Conservation (phyloP, 2,888 invertebrate species). For the Agrenia bidenticulata region DNA sequence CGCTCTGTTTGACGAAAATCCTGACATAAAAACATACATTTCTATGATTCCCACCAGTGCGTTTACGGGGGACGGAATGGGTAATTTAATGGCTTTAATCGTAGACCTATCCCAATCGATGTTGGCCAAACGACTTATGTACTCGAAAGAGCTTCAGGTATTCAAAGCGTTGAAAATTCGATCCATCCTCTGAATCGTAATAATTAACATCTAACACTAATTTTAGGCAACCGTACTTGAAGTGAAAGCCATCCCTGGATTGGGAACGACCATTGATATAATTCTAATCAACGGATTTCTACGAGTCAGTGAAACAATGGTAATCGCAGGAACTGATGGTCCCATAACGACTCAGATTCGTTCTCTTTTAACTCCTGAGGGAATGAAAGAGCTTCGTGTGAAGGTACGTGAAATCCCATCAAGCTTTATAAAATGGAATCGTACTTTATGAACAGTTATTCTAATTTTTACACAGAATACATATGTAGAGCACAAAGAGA, state of each 20-base stretch:
- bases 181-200: background rate
- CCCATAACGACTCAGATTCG: constrained; percentile 97
- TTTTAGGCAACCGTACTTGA: constrained; percentile 58
- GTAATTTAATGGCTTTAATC: constrained; percentile 90
- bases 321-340: constrained; percentile 96
- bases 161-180: background rate
- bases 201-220: background rate
- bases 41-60: constrained; percentile 98
- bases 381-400: constrained; percentile 93
- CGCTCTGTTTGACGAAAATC: constrained; percentile 92
- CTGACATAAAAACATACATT: constrained; percentile 87
- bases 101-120: constrained; percentile 89
- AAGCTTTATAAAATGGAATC: background rate
- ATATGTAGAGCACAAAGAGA: constrained; percentile 91
- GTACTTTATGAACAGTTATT: background rate
- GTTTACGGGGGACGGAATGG: constrained; percentile 97
- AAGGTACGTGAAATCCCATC: constrained; percentile 64
- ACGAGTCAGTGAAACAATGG: constrained; percentile 87
- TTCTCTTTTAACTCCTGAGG: constrained; percentile 95
- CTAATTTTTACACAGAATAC: constrained; percentile 69
- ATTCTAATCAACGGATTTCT: constrained; percentile 96
- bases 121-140: constrained; percentile 84
- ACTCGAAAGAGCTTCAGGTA: constrained; percentile 87
- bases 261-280: constrained; percentile 98
- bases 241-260: constrained; percentile 93